Evolutionary conservation across 2,888 invertebrate species (phyloP), one percentile per base, ranked within the genome.

Genomic region (Muscina levida): DNA sequence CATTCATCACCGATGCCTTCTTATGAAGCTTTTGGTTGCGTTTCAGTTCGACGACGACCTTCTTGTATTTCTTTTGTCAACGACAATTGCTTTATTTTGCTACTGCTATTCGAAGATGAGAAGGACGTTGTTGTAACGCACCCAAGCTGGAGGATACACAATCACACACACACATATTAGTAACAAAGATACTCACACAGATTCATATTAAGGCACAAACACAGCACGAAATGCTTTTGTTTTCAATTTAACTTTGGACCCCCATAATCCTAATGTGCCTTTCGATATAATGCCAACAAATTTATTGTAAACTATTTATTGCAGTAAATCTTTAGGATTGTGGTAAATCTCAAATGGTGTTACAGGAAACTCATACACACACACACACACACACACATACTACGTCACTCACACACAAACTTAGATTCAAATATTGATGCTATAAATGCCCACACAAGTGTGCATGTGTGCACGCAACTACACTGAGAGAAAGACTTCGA

Each of bases 221-320:
- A 42, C 62, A 19, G 13, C 1, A 39, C 17, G 59, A 62, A 51
- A 48, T 53, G 48, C 59, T 65, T 72, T 72, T 72, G 72, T 72
- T 72, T 72, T 72, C 72, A 72, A 72, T 72, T 72, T 72, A 65
- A 51, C 62, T 74, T 59, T 68, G 67, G 68, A 74, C 68, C 59
- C 48, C 68, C 67, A 74, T 74, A 68, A 74, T 68, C 74, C 68
- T 68, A 68, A 74, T 74, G 68, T 59, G 74, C 59, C 59, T 74
- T 68, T 62, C 68, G 44, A 74, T 68, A 68, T 74, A 74, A 68
- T 59, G 39, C 68, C 74, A 74, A 74, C 39, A 68, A 74, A 74
- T 74, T 74, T 74, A 74, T 74, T 74, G 74, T 74, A 74, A 68
- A 74, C 68, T 62, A 62, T 68, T 74, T 74, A 68, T 68, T 74